Evolutionary conservation across 2,888 invertebrate species (phyloP).

Genomic region (Caenorhabditis parvicauda): DNA sequence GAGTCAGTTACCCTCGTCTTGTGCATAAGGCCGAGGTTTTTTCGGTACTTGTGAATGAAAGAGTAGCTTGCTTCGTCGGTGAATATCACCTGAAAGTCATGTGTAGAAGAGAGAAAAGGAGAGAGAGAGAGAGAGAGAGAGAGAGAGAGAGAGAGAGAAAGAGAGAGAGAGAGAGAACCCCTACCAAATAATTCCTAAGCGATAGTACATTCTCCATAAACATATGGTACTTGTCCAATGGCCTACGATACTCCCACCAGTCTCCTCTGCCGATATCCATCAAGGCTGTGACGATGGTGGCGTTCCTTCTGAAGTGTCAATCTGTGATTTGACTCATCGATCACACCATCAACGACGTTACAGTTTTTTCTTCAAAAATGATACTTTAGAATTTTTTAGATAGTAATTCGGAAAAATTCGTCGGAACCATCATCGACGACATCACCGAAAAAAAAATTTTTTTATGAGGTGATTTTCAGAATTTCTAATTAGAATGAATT

Average conservation of each 20-base stretch:
- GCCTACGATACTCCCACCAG: conserved; percentile 61
- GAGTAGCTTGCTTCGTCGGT: conserved; percentile 45
- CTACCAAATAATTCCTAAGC: conserved; percentile 34
- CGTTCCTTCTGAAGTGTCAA: conserved; percentile 18
- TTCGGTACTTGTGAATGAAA: conserved; percentile 41
- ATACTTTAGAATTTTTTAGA: no score
- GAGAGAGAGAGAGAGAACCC: no score
- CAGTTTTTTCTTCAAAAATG: not conserved
- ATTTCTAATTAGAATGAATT: no score
- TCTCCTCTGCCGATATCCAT: conserved; percentile 62
- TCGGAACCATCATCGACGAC: no score
- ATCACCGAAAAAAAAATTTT: no score
- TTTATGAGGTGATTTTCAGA: no score
- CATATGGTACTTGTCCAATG: conserved; percentile 56
- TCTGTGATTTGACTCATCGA: no score
- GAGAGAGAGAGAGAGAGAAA: not conserved
- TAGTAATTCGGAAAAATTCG: no score
- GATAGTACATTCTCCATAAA: conserved; percentile 56
- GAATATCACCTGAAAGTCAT: conserved; percentile 40
- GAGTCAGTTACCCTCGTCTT: conserved; percentile 25
- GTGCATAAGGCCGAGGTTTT: conserved; percentile 27
- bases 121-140: no score
- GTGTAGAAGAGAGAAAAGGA: not conserved
- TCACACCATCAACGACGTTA: no score
- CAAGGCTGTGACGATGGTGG: conserved; percentile 62